A percentile compares a stretch with the other conserved stretches of the same genome.
phyloP scores from a whole-genome alignment of 2,113 vertebrate species.

The Scatophagus argus region DNA sequence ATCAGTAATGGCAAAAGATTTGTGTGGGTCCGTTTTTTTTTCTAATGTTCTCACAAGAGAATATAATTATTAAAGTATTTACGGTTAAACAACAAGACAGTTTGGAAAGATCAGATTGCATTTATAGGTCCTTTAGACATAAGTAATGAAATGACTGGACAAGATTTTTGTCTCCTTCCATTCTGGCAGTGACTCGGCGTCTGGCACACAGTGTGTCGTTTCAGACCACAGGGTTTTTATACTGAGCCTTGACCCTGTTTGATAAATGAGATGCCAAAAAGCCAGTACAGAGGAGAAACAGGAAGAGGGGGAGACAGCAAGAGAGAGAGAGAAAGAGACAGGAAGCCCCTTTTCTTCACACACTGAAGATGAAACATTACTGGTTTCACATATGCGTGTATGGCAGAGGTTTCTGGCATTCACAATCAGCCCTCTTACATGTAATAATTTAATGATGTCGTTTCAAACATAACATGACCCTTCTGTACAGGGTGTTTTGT shows the following conservation, averaged over 20 bases:
- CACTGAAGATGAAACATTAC: slow-evolving; percentile 28
- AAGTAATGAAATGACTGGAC: slow-evolving; percentile 10
- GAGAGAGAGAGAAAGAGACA: neutral
- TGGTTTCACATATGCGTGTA: neutral
- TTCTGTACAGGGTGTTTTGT: neutral
- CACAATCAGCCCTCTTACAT: neutral
- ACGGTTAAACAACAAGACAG: slow-evolving; percentile 18
- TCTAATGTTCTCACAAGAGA: no score
- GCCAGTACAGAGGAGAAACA: slow-evolving; percentile 31
- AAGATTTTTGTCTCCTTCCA: slow-evolving; percentile 10
- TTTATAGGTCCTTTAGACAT: neutral
- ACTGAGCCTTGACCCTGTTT: slow-evolving; percentile 47
- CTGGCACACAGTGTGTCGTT: slow-evolving; percentile 32
- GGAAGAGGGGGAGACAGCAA: slow-evolving; percentile 10
- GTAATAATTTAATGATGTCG: slow-evolving; percentile 1
- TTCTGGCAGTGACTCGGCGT: slow-evolving; percentile 18
- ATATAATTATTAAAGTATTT: slow-evolving; percentile 23
- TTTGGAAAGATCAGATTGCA: neutral
- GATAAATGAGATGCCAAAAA: slow-evolving; percentile 65
- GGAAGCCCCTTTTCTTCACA: slow-evolving; percentile 25
- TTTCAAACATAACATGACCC: neutral
- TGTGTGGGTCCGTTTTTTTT: neutral
- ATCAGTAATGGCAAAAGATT: neutral
- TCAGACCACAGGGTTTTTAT: slow-evolving; percentile 47
- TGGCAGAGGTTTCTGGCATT: slow-evolving; percentile 7